Conservation (phyloP, 2,113 vertebrate species). For the Polyodon spathula region DNA sequence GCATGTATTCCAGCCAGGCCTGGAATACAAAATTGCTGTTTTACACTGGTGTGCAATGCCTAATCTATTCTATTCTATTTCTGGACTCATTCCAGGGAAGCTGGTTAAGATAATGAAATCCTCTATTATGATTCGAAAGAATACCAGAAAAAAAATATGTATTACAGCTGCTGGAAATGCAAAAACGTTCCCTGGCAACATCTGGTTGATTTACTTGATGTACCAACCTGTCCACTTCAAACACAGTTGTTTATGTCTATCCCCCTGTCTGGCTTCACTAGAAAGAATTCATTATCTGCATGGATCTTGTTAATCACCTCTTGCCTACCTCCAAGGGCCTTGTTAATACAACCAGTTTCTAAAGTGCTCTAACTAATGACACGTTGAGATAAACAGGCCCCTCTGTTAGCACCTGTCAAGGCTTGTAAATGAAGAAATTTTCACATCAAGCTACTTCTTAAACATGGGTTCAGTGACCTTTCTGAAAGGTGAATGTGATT, state of each 20-base stretch:
- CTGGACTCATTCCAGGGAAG: too few species aligned
- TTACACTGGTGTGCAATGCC: too few species aligned
- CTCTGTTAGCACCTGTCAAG: constrained; percentile 74
- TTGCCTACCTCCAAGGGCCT: constrained; percentile 74
- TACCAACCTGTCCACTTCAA: constrained; percentile 59
- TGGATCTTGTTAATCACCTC: constrained; percentile 86
- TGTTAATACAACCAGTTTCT: constrained; percentile 75
- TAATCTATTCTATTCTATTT: too few species aligned
- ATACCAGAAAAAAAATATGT: too few species aligned
- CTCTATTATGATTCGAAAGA: too few species aligned
- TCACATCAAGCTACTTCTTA: constrained; percentile 37
- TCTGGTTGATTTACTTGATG: constrained; percentile 21
- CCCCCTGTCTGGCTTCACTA: constrained; percentile 52
- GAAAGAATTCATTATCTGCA: constrained; percentile 77
- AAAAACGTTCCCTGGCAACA: too few species aligned
- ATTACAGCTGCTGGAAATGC: too few species aligned
- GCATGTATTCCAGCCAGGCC: too few species aligned
- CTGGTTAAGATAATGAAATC: too few species aligned
- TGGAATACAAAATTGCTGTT: too few species aligned
- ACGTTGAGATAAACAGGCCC: constrained; percentile 85
- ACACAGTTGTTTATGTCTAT: constrained; percentile 10
- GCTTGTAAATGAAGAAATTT: constrained; percentile 74
- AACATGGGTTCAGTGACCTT: constrained; percentile 5
- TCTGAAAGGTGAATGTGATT: not conserved
- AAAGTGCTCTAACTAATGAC: constrained; percentile 87